Percentiles rank a stretch among this genome's conserved stretches.
phyloP scores from a whole-genome alignment of 2,797 vertebrate species.

The Alfaro cultratus region DNA sequence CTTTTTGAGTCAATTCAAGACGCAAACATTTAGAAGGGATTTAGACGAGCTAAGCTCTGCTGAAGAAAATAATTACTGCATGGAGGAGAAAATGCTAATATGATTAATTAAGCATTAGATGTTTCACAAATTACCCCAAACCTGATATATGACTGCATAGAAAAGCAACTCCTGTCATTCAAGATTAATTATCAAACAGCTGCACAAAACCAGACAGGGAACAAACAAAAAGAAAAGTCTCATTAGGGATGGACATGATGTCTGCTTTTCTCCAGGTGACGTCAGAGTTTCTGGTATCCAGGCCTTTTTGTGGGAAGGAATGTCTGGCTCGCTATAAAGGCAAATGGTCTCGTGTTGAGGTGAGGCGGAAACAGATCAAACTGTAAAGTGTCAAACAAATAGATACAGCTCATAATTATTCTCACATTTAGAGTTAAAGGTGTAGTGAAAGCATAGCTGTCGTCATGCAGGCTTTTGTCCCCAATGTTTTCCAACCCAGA shows the following conservation, averaged over 20 bases:
- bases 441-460: not conserved
- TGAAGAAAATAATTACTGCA: not conserved
- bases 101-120: not conserved
- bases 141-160: not conserved
- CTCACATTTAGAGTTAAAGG: not conserved
- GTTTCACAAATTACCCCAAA: too few relatives aligned
- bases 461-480: not conserved
- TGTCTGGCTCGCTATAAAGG: conserved; percentile 93
- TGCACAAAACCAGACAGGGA: not conserved
- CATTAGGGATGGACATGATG: not conserved
- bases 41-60: not conserved
- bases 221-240: not conserved
- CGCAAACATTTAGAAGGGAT: not conserved
- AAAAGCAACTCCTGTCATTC: not conserved
- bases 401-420: not conserved
- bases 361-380: conserved; percentile 64
- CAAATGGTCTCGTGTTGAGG: conserved; percentile 95
- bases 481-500: conserved; percentile 72
- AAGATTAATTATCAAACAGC: conserved; percentile 6
- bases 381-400: not conserved
- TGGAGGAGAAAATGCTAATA: not conserved
- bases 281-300: conserved; percentile 87
- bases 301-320: conserved; percentile 93
- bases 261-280: conserved; percentile 77
- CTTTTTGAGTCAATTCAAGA: not conserved